A percentile compares a stretch with the other conserved stretches of the same genome.
phyloP scores from a whole-genome alignment of 92 coral and sea anemone genomes.

The Porites divaricata region DNA sequence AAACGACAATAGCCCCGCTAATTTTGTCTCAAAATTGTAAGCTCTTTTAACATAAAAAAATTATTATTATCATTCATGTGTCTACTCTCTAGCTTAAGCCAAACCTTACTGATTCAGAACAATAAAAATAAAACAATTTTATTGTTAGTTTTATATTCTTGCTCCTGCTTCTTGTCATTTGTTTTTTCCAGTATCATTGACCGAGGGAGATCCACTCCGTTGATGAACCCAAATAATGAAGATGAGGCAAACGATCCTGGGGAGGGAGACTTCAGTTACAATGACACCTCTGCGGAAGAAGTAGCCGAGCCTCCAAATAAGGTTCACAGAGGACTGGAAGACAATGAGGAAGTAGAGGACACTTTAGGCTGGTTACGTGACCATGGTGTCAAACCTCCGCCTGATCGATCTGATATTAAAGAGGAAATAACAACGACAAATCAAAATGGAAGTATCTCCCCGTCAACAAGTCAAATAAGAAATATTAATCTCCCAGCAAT shows the following conservation, averaged over 20 bases:
- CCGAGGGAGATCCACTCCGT: neutral
- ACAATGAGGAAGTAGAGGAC: slow-evolving; percentile 37
- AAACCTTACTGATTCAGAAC: no score
- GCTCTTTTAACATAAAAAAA: no score
- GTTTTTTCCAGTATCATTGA: neutral
- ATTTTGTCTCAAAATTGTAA: no score
- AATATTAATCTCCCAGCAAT: neutral
- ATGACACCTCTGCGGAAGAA: neutral
- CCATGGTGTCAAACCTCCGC: slow-evolving; percentile 22
- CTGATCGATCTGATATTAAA: neutral
- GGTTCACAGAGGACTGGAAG: slow-evolving; percentile 32
- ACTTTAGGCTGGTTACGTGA: slow-evolving; percentile 29
- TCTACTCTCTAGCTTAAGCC: no score
- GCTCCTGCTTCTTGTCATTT: no score
- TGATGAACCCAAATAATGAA: neutral
- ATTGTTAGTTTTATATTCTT: neutral
- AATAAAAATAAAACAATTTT: neutral
- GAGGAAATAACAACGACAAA: neutral
- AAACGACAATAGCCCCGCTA: no score
- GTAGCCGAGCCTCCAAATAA: slow-evolving; percentile 28
- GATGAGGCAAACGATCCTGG: neutral
- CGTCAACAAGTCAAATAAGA: no score
- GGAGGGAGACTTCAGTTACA: neutral
- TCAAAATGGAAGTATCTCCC: no score
- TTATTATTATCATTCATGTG: no score